Conservation (phyloP, 2,113 vertebrate species). For the Cyanocitta stelleri region DNA sequence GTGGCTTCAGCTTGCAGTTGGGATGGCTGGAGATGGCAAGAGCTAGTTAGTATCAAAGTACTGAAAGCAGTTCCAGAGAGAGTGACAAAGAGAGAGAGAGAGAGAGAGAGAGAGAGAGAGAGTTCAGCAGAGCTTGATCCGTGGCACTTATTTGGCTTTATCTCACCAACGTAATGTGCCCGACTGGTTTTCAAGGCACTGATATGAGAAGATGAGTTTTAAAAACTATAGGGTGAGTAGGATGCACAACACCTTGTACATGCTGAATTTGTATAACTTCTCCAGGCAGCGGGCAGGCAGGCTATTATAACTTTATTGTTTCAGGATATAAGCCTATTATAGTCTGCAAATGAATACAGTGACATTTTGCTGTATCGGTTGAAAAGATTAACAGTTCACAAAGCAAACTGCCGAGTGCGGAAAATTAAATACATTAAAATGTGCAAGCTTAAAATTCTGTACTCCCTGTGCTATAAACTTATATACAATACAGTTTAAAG, state of each 20-base stretch:
- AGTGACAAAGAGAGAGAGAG: not conserved
- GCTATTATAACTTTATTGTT: constrained; percentile 75
- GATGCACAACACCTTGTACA: not conserved
- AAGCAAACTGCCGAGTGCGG: constrained; percentile 66
- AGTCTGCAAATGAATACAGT: constrained; percentile 68
- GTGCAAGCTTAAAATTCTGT: constrained; percentile 60
- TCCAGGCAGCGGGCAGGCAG: constrained; percentile 42
- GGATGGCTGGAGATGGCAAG: not conserved
- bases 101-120: not conserved
- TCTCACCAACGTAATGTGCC: not conserved
- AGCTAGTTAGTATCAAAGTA: not conserved
- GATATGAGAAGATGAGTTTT: not conserved
- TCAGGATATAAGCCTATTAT: constrained; percentile 73
- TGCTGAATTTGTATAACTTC: constrained; percentile 48
- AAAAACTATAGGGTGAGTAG: constrained; percentile 60
- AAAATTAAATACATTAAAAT: constrained; percentile 74
- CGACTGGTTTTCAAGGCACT: not conserved
- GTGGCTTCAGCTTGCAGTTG: not conserved
- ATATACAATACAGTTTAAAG: constrained; percentile 49
- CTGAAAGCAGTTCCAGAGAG: not conserved
- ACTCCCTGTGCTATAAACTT: constrained; percentile 53
- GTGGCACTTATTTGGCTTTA: not conserved
- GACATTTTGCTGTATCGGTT: constrained; percentile 72
- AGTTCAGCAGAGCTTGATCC: not conserved
- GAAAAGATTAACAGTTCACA: constrained; percentile 75